These are phyloP conservation scores for Esox lucius DNA, from an alignment of 2,797 vertebrate species.

Conservation along the genomic window DNA sequence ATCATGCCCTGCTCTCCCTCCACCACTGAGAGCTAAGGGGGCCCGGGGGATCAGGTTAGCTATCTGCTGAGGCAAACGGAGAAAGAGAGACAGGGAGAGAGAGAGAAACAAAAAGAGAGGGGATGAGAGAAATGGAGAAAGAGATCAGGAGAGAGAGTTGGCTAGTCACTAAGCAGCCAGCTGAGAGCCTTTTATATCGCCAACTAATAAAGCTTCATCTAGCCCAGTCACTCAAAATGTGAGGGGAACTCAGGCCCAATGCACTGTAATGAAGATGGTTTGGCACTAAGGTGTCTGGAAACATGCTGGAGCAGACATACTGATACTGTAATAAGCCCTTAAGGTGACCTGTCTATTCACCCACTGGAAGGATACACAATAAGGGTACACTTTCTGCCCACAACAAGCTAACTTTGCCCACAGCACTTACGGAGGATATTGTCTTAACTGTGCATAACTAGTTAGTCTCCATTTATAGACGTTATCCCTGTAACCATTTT, in stretches of 20 bases:
- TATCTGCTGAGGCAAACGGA: conserved; percentile 46
- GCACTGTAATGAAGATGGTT: conserved; percentile 71
- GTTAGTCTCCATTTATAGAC: neutral
- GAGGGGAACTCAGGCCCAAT: conserved; percentile 67
- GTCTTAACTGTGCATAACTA: neutral
- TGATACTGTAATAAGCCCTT: conserved; percentile 16
- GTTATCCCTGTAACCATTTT: neutral
- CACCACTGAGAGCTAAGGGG: conserved; percentile 68
- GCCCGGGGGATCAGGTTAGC: conserved; percentile 68
- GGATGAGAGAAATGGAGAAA: neutral
- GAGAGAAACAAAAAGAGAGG: neutral
- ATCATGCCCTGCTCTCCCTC: conserved; percentile 66
- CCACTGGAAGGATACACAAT: neutral
- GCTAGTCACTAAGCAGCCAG: conserved; percentile 53
- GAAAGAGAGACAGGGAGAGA: conserved; percentile 6
- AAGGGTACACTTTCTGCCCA: neutral
- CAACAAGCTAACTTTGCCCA: neutral
- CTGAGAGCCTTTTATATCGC: conserved; percentile 53
- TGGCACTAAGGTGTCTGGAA: conserved; percentile 59
- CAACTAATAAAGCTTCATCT: conserved; percentile 70
- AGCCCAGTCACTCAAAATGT: conserved; percentile 55
- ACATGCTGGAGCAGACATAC: conserved; percentile 47
- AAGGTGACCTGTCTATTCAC: neutral
- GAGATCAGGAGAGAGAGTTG: neutral
- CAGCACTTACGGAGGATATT: neutral